Conservation (phyloP, 2,113 vertebrate genomes). For the Struthidea cinerea region DNA sequence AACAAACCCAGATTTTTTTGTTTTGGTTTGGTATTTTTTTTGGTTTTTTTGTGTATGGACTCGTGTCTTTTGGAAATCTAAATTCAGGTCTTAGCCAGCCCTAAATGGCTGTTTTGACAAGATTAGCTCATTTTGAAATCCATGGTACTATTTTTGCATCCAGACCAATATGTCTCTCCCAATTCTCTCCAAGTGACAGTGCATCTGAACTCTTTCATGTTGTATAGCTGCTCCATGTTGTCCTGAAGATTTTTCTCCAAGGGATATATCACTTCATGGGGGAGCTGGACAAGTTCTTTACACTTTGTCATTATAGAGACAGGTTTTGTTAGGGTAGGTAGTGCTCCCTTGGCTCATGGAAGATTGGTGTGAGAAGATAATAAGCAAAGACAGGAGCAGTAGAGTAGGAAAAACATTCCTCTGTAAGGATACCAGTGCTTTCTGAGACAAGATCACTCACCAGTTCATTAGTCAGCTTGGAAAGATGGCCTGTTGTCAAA, state of each 20-base stretch:
- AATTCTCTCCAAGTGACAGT: not conserved
- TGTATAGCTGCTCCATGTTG: not conserved
- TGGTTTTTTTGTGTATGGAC: not conserved
- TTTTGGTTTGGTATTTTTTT: not conserved
- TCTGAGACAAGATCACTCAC: too few species aligned
- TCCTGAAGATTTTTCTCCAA: not conserved
- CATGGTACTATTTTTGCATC: not conserved
- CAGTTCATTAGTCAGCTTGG: not conserved
- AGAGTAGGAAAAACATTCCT: not conserved
- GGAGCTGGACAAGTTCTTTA: not conserved
- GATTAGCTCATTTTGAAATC: constrained; percentile 7
- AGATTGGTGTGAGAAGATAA: not conserved
- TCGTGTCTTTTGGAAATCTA: not conserved
- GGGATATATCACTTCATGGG: not conserved
- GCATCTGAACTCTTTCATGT: not conserved
- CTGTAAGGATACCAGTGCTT: not conserved
- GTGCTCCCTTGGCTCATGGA: not conserved
- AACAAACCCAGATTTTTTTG: not conserved
- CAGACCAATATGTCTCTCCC: not conserved
- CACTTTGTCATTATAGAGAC: not conserved
- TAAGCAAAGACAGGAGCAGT: not conserved
- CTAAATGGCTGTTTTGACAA: not conserved
- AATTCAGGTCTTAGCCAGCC: not conserved
- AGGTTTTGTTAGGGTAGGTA: not conserved
- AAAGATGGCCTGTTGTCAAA: not conserved